These are phyloP conservation scores for Pionites leucogaster DNA, from an alignment of 2,113 vertebrate species.

Conservation along the genomic window DNA sequence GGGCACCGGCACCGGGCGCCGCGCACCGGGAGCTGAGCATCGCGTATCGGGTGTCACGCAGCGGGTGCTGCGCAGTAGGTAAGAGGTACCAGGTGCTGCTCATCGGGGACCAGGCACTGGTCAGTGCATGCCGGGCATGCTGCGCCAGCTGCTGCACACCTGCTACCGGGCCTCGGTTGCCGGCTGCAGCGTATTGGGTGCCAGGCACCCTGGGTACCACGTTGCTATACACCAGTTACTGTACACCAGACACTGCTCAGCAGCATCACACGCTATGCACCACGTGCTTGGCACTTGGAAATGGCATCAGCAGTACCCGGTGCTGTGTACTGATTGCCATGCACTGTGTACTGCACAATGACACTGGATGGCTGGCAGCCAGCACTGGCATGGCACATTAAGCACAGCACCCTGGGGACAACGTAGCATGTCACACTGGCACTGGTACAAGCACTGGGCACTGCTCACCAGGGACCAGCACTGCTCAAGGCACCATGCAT, in stretches of 20 bases:
- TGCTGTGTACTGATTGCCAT: background rate
- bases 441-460: no score
- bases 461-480: background rate
- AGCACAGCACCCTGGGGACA: background rate
- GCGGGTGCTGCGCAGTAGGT: background rate
- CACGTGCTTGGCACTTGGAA: background rate
- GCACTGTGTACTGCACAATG: no score
- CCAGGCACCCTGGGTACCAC: background rate
- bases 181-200: background rate
- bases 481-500: background rate
- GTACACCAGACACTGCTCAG: background rate
- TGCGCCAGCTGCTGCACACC: background rate
- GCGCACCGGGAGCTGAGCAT: background rate
- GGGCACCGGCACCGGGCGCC: background rate
- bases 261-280: background rate
- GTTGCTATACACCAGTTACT: accelerated
- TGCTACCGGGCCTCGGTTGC: background rate
- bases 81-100: background rate
- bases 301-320: accelerated
- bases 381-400: accelerated
- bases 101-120: background rate
- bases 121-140: background rate
- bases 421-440: accelerated
- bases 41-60: background rate
- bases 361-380: background rate